Conservation (phyloP, 1,140 invertebrate species). For the Philopotamus ludificatus region DNA sequence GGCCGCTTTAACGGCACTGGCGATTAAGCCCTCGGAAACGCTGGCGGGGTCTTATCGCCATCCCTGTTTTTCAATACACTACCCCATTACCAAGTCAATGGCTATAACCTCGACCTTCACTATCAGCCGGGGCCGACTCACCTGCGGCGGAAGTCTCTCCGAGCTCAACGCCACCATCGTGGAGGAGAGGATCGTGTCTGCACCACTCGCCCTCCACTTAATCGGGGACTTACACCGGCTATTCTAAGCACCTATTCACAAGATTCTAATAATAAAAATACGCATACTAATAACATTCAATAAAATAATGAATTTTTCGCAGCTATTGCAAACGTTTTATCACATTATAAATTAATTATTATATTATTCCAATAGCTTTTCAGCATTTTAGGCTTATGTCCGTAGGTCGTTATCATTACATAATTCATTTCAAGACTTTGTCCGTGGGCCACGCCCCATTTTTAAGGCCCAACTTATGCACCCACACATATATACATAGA, state of each 20-base stretch:
- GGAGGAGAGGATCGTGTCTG: constrained; percentile 17
- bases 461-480: neutral
- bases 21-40: neutral
- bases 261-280: no score
- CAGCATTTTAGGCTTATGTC: no score
- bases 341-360: no score
- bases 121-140: constrained; percentile 11
- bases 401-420: no score
- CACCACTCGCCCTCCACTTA: constrained; percentile 17
- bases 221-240: constrained; percentile 9
- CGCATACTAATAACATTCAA: no score
- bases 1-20: neutral
- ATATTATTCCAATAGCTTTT: no score
- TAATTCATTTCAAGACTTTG: no score
- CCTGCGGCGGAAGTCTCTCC: neutral
- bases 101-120: constrained; percentile 27
- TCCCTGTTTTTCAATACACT: constrained; percentile 23
- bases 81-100: constrained; percentile 24
- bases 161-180: neutral
- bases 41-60: neutral
- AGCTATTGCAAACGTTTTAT: no score
- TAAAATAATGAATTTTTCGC: no score
- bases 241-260: no score
- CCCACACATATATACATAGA: neutral
- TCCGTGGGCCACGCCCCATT: neutral